Base-by-base conservation (phyloP, 2,797 vertebrate genomes). In the Sebastes itinus region DNA sequence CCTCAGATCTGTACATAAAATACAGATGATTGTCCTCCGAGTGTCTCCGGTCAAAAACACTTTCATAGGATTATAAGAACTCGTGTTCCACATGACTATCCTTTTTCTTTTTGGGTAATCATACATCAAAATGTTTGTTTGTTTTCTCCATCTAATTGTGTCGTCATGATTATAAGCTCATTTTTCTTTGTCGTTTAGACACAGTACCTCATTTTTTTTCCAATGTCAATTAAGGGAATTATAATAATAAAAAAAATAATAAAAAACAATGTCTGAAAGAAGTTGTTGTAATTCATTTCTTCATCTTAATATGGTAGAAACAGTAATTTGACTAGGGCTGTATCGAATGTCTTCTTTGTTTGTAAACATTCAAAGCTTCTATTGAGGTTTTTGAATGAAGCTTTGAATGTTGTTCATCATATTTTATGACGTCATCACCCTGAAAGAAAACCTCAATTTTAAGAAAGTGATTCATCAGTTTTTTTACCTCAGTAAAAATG, bases 141-240 rank as follows among this genome's bases (percentile, higher is more conserved):
- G 25, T 55, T 76, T n/a, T 35, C 42, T 69, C 46, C 58, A 61
- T 77, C 23, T 49, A 3, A 58, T 65, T 77, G 30, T 82, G 12
- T 78, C 35, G 56, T 62, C 72, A 78, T 63, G 25, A 64, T 83
- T 79, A 16, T 82, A 52, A 78, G 52, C 60, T 81, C 5, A 64
- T 66, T 77, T 79, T 88, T 86, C 32, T 88, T 88, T 87, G 71
- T 87, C 83, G 74, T 76, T 69, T 91, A 85, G 88, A 91, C 84
- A 85, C 80, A 81, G 84, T 90, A 92, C 91, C 91, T 93, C 65
- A 75, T 92, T 92, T 92, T 93, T 93, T 90, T 89, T 91, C 87
- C 88, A 89, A 84, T 59, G 79, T 91, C 82, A 82, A 81, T 84
- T 80, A 88, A 81, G 63, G 77, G 61, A 89, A 92, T 89, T 90